Evolutionary conservation across 2,888 invertebrate species (phyloP).

Genomic region (Endomychus coccineus): DNA sequence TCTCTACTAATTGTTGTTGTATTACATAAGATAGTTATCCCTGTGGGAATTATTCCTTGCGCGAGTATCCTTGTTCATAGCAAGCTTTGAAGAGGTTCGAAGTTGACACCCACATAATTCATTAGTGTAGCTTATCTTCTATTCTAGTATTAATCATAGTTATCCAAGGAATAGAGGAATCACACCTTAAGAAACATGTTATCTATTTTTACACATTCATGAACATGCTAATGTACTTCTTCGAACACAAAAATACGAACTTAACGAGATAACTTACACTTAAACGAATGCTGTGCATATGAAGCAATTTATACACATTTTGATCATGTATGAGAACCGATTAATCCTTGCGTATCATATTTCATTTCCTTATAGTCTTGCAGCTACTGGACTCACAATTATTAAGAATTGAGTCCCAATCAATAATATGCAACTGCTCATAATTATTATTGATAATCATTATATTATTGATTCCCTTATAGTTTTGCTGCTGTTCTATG

Average conservation of each 20-base stretch:
- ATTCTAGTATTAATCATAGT: slow-evolving; percentile 40
- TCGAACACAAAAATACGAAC: slow-evolving; percentile 34
- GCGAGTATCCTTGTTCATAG: slow-evolving; percentile 10
- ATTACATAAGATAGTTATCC: too few relatives aligned
- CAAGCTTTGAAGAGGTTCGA: slow-evolving; percentile 14
- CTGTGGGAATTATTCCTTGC: too few relatives aligned
- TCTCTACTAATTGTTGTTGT: too few relatives aligned
- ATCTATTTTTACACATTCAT: slow-evolving; percentile 33
- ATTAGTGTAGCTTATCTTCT: slow-evolving; percentile 36
- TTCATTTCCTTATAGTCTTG: too few relatives aligned
- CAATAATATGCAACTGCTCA: too few relatives aligned
- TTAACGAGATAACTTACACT: slow-evolving; percentile 39
- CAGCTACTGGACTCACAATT: too few relatives aligned
- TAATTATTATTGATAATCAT: too few relatives aligned
- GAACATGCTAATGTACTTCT: slow-evolving; percentile 42
- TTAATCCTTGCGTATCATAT: too few relatives aligned
- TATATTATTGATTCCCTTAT: too few relatives aligned
- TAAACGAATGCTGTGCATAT: slow-evolving; percentile 34
- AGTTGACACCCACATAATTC: slow-evolving; percentile 37
- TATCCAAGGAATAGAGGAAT: slow-evolving; percentile 37
- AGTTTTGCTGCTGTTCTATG: too few relatives aligned
- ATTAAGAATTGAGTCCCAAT: too few relatives aligned
- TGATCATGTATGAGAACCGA: too few relatives aligned
- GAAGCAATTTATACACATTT: slow-evolving; percentile 36
- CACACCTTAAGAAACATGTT: slow-evolving; percentile 39